Percentiles rank a stretch among this genome's conserved stretches.
phyloP scores from a whole-genome alignment of 2,888 invertebrate species.

The Epinotia demarniana region DNA sequence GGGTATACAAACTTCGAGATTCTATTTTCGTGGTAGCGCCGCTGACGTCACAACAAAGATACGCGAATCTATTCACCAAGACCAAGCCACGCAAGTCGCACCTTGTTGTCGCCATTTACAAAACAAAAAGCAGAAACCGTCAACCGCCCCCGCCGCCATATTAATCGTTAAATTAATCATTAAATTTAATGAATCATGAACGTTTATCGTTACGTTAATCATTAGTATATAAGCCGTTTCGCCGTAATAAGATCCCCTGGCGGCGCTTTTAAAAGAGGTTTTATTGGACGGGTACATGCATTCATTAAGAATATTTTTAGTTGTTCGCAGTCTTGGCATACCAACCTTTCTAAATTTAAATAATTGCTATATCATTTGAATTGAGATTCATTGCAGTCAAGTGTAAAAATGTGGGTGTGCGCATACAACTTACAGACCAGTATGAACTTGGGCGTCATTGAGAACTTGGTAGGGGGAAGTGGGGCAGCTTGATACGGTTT shows the following conservation, averaged over 20 bases:
- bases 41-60: conserved; percentile 12
- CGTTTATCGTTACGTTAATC: conserved; percentile 33
- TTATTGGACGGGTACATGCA: conserved; percentile 23
- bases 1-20: too few species aligned
- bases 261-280: conserved; percentile 30
- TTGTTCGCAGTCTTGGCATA: conserved; percentile 1
- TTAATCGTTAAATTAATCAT: conserved; percentile 30
- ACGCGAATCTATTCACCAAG: conserved; percentile 6
- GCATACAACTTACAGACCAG: too few species aligned
- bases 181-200: conserved; percentile 43
- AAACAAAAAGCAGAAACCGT: conserved; percentile 18
- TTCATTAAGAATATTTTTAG: conserved; percentile 28
- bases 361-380: neutral
- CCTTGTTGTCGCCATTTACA: conserved; percentile 19
- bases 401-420: too few species aligned
- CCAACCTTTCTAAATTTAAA: conserved; percentile 3
- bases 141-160: conserved; percentile 15
- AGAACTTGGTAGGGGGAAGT: too few species aligned
- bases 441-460: too few species aligned
- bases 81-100: neutral
- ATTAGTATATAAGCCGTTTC: conserved; percentile 33
- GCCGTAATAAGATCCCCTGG: conserved; percentile 18
- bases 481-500: too few species aligned
- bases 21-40: too few species aligned
- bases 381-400: neutral